A percentile compares a stretch with the other conserved stretches of the same genome.
Evolutionary conservation across 2,113 vertebrate genomes (phyloP).

Genomic region (Nothoprocta perdicaria): DNA sequence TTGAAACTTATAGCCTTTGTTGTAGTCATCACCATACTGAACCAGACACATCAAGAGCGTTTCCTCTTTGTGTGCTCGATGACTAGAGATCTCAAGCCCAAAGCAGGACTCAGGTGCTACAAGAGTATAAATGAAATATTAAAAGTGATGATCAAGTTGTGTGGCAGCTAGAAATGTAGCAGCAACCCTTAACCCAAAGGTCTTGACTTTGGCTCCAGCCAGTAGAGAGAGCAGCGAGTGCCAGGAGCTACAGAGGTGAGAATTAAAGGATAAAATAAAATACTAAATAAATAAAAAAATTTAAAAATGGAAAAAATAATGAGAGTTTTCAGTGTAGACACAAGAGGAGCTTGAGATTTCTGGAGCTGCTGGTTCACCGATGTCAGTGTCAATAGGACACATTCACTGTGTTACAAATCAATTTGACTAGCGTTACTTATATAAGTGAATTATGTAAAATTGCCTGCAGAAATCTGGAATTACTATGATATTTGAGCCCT

Average conservation of each 20-base stretch:
- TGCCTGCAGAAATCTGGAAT: not conserved
- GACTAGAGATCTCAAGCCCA: not conserved
- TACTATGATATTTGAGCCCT: not conserved
- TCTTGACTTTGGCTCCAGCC: not conserved
- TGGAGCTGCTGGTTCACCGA: not conserved
- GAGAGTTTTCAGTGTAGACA: not conserved
- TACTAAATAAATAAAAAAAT: no score
- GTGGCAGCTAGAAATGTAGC: rapidly evolving
- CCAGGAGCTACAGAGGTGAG: not conserved
- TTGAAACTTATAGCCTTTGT: not conserved
- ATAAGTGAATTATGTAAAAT: not conserved
- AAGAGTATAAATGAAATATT: not conserved
- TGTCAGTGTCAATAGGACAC: not conserved
- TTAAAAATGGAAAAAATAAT: no score
- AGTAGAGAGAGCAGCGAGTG: not conserved
- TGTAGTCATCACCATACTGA: not conserved
- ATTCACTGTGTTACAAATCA: not conserved
- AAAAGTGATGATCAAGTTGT: not conserved
- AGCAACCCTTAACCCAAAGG: rapidly evolving
- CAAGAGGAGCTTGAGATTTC: no score
- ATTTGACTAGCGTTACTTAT: not conserved
- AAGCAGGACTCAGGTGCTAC: not conserved
- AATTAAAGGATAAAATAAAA: no score
- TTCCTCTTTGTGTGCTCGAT: not conserved
- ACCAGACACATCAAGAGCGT: not conserved